Evolutionary conservation across 2,797 vertebrate genomes (phyloP), one percentile per base, ranked within the genome.

Genomic region (Potorous gilbertii): DNA sequence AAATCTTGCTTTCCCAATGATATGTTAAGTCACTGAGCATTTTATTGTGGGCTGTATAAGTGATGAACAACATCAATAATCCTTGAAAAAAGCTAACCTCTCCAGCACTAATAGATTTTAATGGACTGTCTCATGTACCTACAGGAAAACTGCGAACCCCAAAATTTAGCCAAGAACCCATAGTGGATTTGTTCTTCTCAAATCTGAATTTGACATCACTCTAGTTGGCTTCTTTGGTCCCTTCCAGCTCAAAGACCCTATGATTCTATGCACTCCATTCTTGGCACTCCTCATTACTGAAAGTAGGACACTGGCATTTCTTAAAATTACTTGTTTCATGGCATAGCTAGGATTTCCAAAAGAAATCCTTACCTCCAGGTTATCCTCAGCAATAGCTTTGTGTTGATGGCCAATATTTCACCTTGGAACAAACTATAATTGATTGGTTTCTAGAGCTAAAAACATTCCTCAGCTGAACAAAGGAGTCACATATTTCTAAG

Each of bases 401-500:
- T 55, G 31, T 81, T 81, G n/a, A 94, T 95, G 81, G 27, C 31
- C 34, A 91, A 40, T 89, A 27, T 24, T 87, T 90, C 52, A 90
- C 56, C 74, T 74, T 40, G 54, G 55, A 4, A 57, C 59, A 0
- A 14, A 34, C 0, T 94, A 40, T 95, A 92, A 34, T 16, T 16
- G 3, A 50, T 93, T 21, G 18, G 57, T 28, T 0, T 0, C 5
- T 57, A 81, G 54, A 94, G 29, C 24, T 10, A 18, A 93, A 55
- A 4, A 0, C 13, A 4, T 34, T 0, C 24, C 0, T 90, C 90
- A 94, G 1, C 0, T 29, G 89, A 90, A 90, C 54, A 29, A 90
- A 90, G 16, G 89, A 90, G 52, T 29, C 89, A 90, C 89, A 90
- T 90, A 90, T 90, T 90, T 54, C 89, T 90, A 54, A 90, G 28